Base-by-base conservation (phyloP, 1,140 invertebrate species). In the Phortica variegata region DNA sequence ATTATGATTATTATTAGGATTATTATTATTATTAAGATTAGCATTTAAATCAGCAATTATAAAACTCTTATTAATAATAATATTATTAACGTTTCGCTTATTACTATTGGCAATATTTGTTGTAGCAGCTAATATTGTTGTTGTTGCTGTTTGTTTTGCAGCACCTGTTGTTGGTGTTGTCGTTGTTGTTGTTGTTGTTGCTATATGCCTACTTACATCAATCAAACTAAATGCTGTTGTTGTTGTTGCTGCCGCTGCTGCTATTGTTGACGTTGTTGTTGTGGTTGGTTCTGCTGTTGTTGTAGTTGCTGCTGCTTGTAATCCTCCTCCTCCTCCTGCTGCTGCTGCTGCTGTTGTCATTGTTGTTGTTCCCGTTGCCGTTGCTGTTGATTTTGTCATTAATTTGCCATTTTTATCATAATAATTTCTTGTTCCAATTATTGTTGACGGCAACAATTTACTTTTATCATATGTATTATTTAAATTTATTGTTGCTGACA, bases 221-320 rank as follows among this genome's bases (percentile, higher is more conserved):
- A 70, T 68, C 44, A 68, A 56, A 63, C 62, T 68, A 50, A 68
- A 69, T 60, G 60, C 60, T 60, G 60, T 60, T 16, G 50, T 21
- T 3, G 49, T 5, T 46, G 54, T 4, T 20, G 50, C 12, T 65
- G 62, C 56, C 16, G 38, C 2, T 12, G 40, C 10, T 13, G 49
- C n/a, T 31, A 43, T 7, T 18, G 38, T 10, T 47, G 51, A 13
- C 31, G 36, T 26, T 45, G 49, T 23, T 42, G 37, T 26, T 63
- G 47, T n/a, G 15, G 15, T 18, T 34, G 34, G 23, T 19, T 23
- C 18, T 33, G 40, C 19, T 36, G 49, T 13, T 33, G 17, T 10
- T 47, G 43, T 18, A 36, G 39, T 19, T 43, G 23, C 18, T 12
- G 17, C 29, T 45, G 43, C 33, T 16, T 21, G 26, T 47, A 34